These are phyloP conservation scores for Epistrophella euchroma DNA, from an alignment of 2,888 invertebrate species.

Conservation along the genomic window DNA sequence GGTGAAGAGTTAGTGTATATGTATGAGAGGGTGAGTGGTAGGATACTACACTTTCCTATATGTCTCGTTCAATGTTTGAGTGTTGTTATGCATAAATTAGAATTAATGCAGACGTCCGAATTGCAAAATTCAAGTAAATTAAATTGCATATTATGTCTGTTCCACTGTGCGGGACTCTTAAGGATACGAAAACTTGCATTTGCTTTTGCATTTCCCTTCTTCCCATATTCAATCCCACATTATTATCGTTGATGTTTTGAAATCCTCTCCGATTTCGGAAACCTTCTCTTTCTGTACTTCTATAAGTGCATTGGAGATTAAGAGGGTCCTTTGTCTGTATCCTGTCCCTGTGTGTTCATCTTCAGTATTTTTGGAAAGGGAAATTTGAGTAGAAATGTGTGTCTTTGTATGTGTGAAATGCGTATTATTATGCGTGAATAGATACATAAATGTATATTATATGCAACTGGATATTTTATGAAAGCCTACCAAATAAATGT, in stretches of 20 bases:
- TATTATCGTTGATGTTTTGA: slow-evolving; percentile 36
- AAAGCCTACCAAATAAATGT: slow-evolving; percentile 62
- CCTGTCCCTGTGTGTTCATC: slow-evolving; percentile 36
- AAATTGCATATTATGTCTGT: slow-evolving; percentile 77
- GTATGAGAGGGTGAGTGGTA: slow-evolving; percentile 1
- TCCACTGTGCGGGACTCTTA: slow-evolving; percentile 72
- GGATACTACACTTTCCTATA: slow-evolving; percentile 50
- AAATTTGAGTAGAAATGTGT: slow-evolving; percentile 35
- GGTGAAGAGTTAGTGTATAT: slow-evolving; percentile 3
- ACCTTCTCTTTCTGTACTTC: slow-evolving; percentile 53
- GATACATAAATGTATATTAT: slow-evolving; percentile 56
- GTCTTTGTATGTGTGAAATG: slow-evolving; percentile 56
- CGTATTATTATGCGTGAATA: slow-evolving; percentile 67
- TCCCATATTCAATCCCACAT: slow-evolving; percentile 2
- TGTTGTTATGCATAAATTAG: slow-evolving; percentile 80
- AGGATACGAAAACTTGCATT: slow-evolving; percentile 66
- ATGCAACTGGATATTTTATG: slow-evolving; percentile 54
- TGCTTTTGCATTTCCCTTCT: slow-evolving; percentile 17
- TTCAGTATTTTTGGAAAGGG: slow-evolving; percentile 50
- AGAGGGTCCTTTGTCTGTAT: slow-evolving; percentile 59
- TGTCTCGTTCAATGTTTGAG: slow-evolving; percentile 78
- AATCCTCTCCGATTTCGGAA: slow-evolving; percentile 66
- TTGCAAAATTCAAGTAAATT: slow-evolving; percentile 78
- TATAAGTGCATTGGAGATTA: slow-evolving; percentile 74
- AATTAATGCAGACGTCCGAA: slow-evolving; percentile 79